A percentile compares a stretch with the other conserved stretches of the same genome.
phyloP scores from a whole-genome alignment of 2,113 vertebrate genomes.

The Cyanistes caeruleus region DNA sequence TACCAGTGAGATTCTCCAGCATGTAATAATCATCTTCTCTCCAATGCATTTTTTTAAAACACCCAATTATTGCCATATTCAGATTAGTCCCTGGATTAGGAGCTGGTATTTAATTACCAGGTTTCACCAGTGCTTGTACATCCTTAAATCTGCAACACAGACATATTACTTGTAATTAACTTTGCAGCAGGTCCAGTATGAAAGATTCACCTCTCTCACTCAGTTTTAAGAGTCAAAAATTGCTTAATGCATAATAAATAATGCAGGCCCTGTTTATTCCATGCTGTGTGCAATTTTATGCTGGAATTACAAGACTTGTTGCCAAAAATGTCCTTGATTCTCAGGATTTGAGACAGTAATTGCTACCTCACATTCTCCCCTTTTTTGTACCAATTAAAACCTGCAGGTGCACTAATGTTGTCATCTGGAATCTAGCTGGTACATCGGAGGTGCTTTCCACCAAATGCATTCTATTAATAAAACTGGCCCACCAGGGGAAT shows the following conservation, averaged over 20 bases:
- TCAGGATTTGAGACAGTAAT: not conserved
- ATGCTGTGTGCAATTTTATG: constrained; percentile 2
- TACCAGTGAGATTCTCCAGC: constrained; percentile 4
- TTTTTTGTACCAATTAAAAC: constrained; percentile 56
- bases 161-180: not conserved
- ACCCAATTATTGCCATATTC: not conserved
- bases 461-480: constrained; percentile 2
- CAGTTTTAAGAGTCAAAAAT: not conserved
- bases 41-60: not conserved
- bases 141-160: not conserved
- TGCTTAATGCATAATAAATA: constrained; percentile 6
- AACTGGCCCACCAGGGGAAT: not conserved
- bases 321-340: not conserved
- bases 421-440: constrained; percentile 28
- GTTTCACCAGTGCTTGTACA: not conserved
- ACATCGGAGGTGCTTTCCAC: not conserved
- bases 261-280: constrained; percentile 3
- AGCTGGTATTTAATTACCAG: constrained; percentile 11
- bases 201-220: not conserved
- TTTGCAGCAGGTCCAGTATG: constrained; percentile 1
- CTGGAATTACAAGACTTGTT: constrained; percentile 29
- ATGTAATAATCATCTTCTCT: constrained; percentile 24
- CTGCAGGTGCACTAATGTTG: constrained; percentile 36
- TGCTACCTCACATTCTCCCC: constrained; percentile 1
- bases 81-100: not conserved